Conservation (phyloP, 2,797 vertebrate genomes). For the Coluber constrictor region DNA sequence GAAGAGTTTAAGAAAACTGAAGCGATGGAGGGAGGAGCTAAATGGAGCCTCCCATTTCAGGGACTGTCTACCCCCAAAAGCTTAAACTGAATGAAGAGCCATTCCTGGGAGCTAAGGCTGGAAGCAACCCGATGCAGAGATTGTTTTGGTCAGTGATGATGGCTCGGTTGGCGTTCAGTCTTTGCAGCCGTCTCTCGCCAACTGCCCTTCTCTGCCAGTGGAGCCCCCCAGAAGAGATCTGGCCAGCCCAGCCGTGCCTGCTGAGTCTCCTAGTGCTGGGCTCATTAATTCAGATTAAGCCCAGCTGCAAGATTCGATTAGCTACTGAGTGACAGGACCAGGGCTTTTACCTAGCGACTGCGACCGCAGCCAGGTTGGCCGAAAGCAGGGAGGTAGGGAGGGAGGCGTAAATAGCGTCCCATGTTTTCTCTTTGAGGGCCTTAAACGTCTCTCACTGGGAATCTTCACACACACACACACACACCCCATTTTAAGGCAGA, state of each 20-base stretch:
- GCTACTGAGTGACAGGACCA: background rate
- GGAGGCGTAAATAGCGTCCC: too few relatives aligned
- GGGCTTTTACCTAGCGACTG: background rate
- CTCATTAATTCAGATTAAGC: background rate
- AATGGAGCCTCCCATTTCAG: background rate
- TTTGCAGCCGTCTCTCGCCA: background rate
- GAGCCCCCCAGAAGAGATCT: background rate
- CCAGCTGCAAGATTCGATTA: background rate
- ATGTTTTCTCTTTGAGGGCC: background rate
- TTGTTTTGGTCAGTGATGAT: background rate
- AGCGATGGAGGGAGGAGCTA: background rate
- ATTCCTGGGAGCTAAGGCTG: background rate
- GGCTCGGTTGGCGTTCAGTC: rapidly evolving
- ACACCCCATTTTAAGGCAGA: background rate
- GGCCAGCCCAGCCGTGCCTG: background rate
- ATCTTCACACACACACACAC: background rate
- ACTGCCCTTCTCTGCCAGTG: background rate
- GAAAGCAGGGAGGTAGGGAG: background rate
- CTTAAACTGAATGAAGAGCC: background rate
- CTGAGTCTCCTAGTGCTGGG: too few relatives aligned
- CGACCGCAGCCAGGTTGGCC: background rate
- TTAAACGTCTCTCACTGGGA: background rate
- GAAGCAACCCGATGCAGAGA: background rate
- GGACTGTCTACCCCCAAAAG: background rate
- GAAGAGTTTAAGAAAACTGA: background rate